Evolutionary conservation across 2,797 vertebrate genomes (phyloP), one percentile per base, ranked within the genome.

Genomic region (Carcharodon carcharias): DNA sequence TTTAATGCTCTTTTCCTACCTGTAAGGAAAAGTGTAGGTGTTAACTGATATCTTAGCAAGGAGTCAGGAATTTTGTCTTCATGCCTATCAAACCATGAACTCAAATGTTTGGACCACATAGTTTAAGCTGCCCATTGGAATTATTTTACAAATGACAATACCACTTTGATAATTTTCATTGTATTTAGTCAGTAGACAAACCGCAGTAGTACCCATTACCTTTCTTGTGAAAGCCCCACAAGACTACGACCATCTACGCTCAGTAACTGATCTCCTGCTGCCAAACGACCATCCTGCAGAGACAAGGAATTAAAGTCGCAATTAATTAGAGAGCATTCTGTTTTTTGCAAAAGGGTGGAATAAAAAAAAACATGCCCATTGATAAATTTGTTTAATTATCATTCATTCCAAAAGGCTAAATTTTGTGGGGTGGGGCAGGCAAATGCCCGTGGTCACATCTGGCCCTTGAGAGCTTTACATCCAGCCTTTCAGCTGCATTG

Each of bases 191-290:
- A 95, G 12, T 92, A 16, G 45, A 31, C 69, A 95, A 58, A 40
- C 7, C 12, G 61, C n/a, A 67, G 28, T 12, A 69, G 65, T 35
- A 54, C 6, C 95, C 0, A 0, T 0, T 98, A 99, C 99, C 99
- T 99, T 98, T 99, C 99, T 97, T 99, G 99, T 95, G 99, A 99
- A 35, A 99, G 98, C 54, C 99, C 99, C 31, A 99, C 99, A 96
- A 99, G 97, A 97, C 99, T 99, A 89, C 99, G 98, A 3, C 99
- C 99, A 35, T 99, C 99, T 96, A 99, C 99, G n/a, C 99, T 99
- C 96, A 99, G 97, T 96, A 99, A 85, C 98, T 99, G 99, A 97
- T 99, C 99, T 0, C 99, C 99, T 61, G 99, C 99, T 6, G 99
- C 98, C 96, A 99, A 97, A 28, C 99, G 99, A 0, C 99, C 99